These are phyloP conservation scores for Manacus vitellinus DNA, from an alignment of 2,113 vertebrate genomes.

Conservation along the genomic window DNA sequence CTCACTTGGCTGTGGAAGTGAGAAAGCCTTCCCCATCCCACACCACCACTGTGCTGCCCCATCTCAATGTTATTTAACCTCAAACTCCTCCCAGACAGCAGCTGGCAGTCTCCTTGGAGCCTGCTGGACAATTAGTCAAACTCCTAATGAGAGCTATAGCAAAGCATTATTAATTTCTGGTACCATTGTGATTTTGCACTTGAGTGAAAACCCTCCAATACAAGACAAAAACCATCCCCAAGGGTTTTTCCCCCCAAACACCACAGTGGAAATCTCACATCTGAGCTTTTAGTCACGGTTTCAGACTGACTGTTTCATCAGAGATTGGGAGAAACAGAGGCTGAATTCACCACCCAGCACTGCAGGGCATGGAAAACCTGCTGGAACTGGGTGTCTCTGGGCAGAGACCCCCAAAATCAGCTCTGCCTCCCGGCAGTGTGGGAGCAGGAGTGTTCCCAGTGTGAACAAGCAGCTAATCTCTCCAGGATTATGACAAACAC, in stretches of 20 bases:
- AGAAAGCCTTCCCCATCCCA: background rate
- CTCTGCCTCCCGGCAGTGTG: background rate
- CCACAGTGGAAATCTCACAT: background rate
- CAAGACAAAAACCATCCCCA: background rate
- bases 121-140: background rate
- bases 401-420: background rate
- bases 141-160: background rate
- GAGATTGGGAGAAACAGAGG: background rate
- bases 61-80: background rate
- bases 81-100: background rate
- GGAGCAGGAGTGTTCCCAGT: rapidly evolving
- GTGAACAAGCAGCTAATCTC: background rate
- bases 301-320: background rate
- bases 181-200: background rate
- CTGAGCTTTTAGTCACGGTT: background rate
- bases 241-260: background rate
- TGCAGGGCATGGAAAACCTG: background rate
- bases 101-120: background rate
- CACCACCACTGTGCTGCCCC: background rate
- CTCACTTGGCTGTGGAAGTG: rapidly evolving
- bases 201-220: background rate
- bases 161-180: background rate
- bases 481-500: background rate
- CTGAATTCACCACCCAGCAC: background rate
- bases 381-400: background rate